phyloP scores from a whole-genome alignment of 2,113 vertebrate species.

The Cranoglanis bouderius region DNA sequence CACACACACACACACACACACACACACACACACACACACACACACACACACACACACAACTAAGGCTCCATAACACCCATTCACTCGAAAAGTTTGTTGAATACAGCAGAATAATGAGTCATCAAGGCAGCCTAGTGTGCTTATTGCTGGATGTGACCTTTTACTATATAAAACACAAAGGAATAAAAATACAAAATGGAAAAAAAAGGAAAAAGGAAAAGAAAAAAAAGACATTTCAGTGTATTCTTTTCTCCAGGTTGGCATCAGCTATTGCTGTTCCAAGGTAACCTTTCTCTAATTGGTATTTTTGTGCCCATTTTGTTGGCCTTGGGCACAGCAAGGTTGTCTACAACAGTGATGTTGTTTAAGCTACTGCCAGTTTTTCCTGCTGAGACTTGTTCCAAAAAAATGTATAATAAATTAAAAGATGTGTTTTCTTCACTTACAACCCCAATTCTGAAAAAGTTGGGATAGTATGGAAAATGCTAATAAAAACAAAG shows the following conservation, averaged over 20 bases:
- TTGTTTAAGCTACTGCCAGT: conserved; percentile 28
- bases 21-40: not conserved
- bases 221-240: conserved; percentile 52
- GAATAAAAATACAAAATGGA: conserved; percentile 50
- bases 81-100: conserved; percentile 7
- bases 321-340: conserved; percentile 37
- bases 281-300: conserved; percentile 80
- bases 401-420: not conserved
- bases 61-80: not conserved
- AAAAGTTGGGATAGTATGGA: too few species aligned
- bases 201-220: not conserved
- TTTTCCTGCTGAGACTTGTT: not conserved
- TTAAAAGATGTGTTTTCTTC: not conserved
- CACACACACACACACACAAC: not conserved
- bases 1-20: not conserved
- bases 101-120: conserved; percentile 30
- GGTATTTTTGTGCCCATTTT: conserved; percentile 69
- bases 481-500: too few species aligned
- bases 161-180: conserved; percentile 53
- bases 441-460: too few species aligned
- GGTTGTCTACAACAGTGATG: conserved; percentile 37
- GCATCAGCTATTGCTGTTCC: conserved; percentile 62
- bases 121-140: conserved; percentile 27
- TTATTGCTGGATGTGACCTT: conserved; percentile 58
- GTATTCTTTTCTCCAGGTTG: conserved; percentile 55